These are phyloP conservation scores for Pangasius macronema DNA, from an alignment of 2,797 vertebrate species.

Conservation along the genomic window DNA sequence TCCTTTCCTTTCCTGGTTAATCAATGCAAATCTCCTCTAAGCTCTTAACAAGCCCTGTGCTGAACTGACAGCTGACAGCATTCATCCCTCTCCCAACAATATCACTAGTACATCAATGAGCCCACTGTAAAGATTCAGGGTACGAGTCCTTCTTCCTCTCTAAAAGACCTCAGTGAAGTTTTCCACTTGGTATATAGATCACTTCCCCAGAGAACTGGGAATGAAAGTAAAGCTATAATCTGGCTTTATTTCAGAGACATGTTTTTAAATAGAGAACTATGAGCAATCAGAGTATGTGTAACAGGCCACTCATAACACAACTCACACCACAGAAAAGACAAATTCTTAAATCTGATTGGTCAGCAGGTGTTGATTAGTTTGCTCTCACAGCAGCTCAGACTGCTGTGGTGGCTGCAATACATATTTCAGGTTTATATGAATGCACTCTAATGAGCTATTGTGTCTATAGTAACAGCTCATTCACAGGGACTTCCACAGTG, in stretches of 20 bases:
- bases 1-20: conserved; percentile 75
- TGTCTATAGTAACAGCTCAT: background rate
- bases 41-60: conserved; percentile 69
- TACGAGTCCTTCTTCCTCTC: background rate
- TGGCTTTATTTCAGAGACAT: background rate
- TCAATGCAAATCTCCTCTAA: conserved; percentile 74
- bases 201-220: background rate
- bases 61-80: conserved; percentile 41
- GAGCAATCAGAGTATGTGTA: background rate
- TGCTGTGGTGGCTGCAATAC: background rate
- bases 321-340: background rate
- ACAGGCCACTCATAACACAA: background rate
- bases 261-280: background rate
- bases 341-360: background rate
- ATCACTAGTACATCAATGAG: background rate
- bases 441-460: background rate
- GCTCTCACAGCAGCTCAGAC: background rate
- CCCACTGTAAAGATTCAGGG: background rate
- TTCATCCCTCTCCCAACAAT: background rate
- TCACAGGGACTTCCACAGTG: background rate
- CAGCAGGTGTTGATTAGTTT: background rate
- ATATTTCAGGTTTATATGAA: background rate
- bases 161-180: background rate
- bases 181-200: conserved; percentile 20
- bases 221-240: background rate